These are phyloP conservation scores for Thalassoma bifasciatum DNA, from an alignment of 2,113 vertebrate genomes.

Conservation along the genomic window DNA sequence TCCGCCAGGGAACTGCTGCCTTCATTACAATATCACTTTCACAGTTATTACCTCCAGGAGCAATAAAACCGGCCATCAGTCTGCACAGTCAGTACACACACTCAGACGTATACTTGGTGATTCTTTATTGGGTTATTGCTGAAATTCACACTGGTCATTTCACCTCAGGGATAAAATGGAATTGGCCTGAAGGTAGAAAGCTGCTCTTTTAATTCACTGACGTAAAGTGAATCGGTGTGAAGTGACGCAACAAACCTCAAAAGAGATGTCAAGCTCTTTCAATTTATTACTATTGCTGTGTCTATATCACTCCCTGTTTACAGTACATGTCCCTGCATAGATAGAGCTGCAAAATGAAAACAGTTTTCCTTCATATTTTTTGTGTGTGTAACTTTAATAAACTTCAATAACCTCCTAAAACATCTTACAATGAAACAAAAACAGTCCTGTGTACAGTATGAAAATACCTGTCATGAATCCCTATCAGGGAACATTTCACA, in stretches of 20 bases:
- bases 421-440: neutral
- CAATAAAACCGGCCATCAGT: conserved; percentile 32
- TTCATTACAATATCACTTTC: conserved; percentile 57
- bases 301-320: conserved; percentile 7
- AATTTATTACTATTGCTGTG: neutral
- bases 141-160: conserved; percentile 32
- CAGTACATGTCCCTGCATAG: neutral
- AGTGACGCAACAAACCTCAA: neutral
- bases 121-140: conserved; percentile 48
- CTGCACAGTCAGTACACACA: conserved; percentile 12
- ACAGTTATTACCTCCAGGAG: conserved; percentile 49
- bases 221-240: conserved; percentile 12
- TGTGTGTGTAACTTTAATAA: neutral
- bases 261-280: neutral
- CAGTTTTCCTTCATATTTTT: neutral
- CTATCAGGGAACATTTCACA: too few species aligned
- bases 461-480: too few species aligned
- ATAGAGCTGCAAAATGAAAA: neutral
- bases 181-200: neutral
- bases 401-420: neutral
- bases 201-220: conserved; percentile 21
- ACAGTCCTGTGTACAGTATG: neutral
- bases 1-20: conserved; percentile 26
- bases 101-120: conserved; percentile 22
- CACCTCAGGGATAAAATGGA: conserved; percentile 21